Base-by-base conservation (phyloP, 2,113 vertebrate species). In the Plestiodon gilberti region DNA sequence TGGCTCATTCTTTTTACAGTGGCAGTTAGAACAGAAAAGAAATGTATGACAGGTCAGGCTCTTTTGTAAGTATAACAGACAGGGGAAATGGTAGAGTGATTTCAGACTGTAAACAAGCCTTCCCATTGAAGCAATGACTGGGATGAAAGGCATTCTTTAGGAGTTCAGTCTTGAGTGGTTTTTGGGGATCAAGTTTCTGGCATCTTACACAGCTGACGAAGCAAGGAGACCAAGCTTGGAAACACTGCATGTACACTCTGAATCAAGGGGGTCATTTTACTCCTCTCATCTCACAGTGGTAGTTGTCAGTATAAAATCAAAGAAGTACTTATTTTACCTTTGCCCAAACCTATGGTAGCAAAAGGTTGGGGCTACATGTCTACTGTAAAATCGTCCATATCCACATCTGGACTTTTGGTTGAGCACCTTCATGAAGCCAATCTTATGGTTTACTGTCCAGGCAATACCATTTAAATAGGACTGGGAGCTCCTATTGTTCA, bases 11-110 rank as follows among this genome's bases (percentile, higher is more conserved):
- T 64, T 25, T 64, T 64, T 64, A 25, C 17, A 71, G 23, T 84
- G 83, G n/a, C 40, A 57, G 52, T 67, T 78, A 86, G 71, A 85
- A 91, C 83, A 84, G 70, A 70, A 78, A 88, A 91, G 73, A 81
- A 75, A 91, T 80, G 88, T 28, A 81, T 83, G 88, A 86, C 82
- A 84, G 73, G 73, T 84, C 82, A 43, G 0, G 0, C 7, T 76
- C 69, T 57, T 89, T 88, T 88, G 83, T 48, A 78, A 80, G 70
- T 90, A 82, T 38, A 43, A 91, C 84, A 87, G 78, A 73, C 55
- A 85, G 74, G 82, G 76, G 88, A 92, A 74, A 59, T 57, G 87
- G 91, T 73, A 85, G 93, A 93, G 84, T 62, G 35, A 89, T 83
- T 93, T 65, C 90, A 93, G 90, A 90, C 76, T 0, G 90, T 78